Evolutionary conservation across 2,797 vertebrate genomes (phyloP).

Genomic region (Ctenopoma kingsleyae): DNA sequence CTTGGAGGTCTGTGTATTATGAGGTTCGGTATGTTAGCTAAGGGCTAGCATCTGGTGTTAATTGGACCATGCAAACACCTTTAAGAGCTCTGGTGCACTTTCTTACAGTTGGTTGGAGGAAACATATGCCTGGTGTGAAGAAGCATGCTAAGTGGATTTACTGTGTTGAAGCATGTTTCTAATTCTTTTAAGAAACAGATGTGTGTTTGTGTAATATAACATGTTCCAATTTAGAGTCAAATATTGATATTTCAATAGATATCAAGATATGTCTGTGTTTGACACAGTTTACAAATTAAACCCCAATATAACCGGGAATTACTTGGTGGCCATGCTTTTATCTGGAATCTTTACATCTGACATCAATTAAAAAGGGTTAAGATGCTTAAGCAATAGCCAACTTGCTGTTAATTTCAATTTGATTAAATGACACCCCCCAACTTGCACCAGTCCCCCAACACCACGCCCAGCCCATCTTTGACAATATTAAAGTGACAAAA

Average conservation of each 20-base stretch:
- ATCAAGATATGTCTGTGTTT: not conserved
- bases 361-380: slow-evolving; percentile 11
- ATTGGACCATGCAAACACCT: slow-evolving; percentile 85
- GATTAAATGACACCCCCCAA: not conserved
- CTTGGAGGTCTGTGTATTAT: slow-evolving; percentile 78
- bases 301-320: not conserved
- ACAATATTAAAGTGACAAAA: not conserved
- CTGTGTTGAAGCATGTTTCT: slow-evolving; percentile 39
- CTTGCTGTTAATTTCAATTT: slow-evolving; percentile 29
- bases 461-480: not conserved
- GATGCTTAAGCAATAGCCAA: slow-evolving; percentile 13
- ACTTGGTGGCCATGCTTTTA: not conserved
- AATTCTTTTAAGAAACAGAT: slow-evolving; percentile 33
- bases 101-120: slow-evolving; percentile 82
- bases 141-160: slow-evolving; percentile 49
- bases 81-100: slow-evolving; percentile 83
- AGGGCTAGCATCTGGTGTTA: slow-evolving; percentile 84
- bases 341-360: slow-evolving; percentile 7
- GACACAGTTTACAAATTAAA: too few relatives aligned
- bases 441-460: not conserved
- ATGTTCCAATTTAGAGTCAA: slow-evolving; percentile 5
- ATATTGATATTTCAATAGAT: not conserved
- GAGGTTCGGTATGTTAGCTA: slow-evolving; percentile 78
- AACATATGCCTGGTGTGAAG: slow-evolving; percentile 75
- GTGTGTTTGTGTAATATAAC: not conserved